A percentile compares a stretch with the other conserved stretches of the same genome.
Evolutionary conservation across 2,888 invertebrate species (phyloP).

Genomic region (Malthinus flaveolus): DNA sequence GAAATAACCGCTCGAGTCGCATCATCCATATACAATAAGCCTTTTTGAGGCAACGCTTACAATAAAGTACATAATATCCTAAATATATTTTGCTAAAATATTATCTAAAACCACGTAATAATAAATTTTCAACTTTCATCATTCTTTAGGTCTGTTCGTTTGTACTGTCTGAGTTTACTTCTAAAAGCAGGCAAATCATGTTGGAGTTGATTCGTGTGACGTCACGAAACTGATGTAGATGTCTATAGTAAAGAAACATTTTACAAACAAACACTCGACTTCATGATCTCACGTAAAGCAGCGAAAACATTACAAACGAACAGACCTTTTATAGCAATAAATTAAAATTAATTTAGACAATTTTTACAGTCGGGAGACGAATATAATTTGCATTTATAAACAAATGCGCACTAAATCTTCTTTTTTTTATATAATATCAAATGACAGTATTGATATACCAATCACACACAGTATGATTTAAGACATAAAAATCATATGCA

Average conservation of each 20-base stretch:
- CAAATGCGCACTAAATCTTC: slow-evolving; percentile 50
- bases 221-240: too few relatives aligned
- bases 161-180: too few relatives aligned
- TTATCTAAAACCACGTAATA: not conserved
- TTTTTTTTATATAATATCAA: slow-evolving; percentile 46
- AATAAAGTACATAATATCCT: slow-evolving; percentile 1
- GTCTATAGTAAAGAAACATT: too few relatives aligned
- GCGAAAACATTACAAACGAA: too few relatives aligned
- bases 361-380: slow-evolving; percentile 12
- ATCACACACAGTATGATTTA: slow-evolving; percentile 59
- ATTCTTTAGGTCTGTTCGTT: too few relatives aligned
- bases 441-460: slow-evolving; percentile 57
- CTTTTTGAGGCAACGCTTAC: slow-evolving; percentile 1
- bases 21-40: not conserved
- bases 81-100: slow-evolving; percentile 7
- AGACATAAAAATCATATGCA: slow-evolving; percentile 36
- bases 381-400: slow-evolving; percentile 54
- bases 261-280: too few relatives aligned
- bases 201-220: too few relatives aligned
- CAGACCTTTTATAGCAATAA: too few relatives aligned
- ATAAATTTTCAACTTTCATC: not conserved
- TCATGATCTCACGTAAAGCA: too few relatives aligned
- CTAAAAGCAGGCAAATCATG: too few relatives aligned
- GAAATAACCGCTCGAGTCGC: too few relatives aligned
- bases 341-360: not conserved